Evolutionary conservation across 2,888 invertebrate species (phyloP).

Genomic region (Rhagonycha lutea): DNA sequence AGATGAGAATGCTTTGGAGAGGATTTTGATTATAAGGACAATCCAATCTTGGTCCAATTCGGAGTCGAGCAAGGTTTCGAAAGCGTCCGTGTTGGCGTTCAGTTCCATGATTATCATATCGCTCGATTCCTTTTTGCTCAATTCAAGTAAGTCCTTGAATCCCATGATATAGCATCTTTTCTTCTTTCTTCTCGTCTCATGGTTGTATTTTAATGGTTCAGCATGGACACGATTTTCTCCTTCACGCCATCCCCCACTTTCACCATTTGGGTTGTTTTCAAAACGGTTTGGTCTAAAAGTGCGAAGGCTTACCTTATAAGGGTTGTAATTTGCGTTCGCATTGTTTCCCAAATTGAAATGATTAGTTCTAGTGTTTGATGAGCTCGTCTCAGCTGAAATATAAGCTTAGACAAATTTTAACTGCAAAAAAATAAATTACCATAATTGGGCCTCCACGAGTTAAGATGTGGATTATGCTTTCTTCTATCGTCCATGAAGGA

Average conservation of each 20-base stretch:
- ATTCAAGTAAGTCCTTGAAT: conserved; percentile 53
- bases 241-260: neutral
- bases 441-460: too few species aligned
- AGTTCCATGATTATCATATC: conserved; percentile 55
- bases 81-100: conserved; percentile 53
- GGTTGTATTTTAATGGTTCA: neutral
- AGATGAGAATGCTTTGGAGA: conserved; percentile 55
- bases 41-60: neutral
- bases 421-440: too few species aligned
- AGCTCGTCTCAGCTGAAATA: neutral
- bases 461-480: too few species aligned
- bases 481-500: too few species aligned
- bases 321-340: neutral
- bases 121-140: conserved; percentile 49
- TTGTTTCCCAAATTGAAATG: neutral
- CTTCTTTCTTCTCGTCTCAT: neutral
- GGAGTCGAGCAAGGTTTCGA: conserved; percentile 55
- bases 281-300: neutral
- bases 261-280: neutral
- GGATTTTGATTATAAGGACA: conserved; percentile 44
- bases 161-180: conserved; percentile 37
- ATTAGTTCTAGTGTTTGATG: neutral
- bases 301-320: neutral
- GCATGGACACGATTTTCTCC: neutral
- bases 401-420: neutral